Evolutionary conservation across 2,888 invertebrate species (phyloP), one percentile per base, ranked within the genome.

Genomic region (Hemistola chrysoprasaria): DNA sequence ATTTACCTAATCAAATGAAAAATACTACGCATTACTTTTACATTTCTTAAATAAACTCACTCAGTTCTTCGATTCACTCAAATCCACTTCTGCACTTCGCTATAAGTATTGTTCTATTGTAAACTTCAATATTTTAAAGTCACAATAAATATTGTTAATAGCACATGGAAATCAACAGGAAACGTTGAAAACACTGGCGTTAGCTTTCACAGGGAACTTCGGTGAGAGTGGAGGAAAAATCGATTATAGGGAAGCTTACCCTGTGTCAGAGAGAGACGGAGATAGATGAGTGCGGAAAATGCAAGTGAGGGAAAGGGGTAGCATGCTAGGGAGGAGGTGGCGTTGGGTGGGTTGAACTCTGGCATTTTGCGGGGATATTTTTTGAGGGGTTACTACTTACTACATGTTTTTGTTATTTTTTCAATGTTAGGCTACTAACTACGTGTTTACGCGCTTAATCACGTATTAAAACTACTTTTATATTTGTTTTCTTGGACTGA

Each of bases 281-380:
- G 16, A 16, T 16, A 3, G 16, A n/a, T 9, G 26, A 3, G 37
- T 30, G 8, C 26, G 11, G 40, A 3, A 40, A 46, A 40, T 28
- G 49, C 4, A 35, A 0, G 40, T 51, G 39, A 1, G 43, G 38
- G 56, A 57, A 2, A 21, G 42, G 3, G 22, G 6, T 38, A 0
- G 47, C 3, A 9, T 8, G 55, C 53, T 44, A 49, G 56, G 49
- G 59, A 20, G 3, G 26, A 33, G 22, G 16, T 11, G n/a, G n/a
- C 31, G 22, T 8, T 35, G 24, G 25, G 29, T 11, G 31, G 40
- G 33, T 22, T 40, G 41, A 43, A 42, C 35, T 23, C 29, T 37
- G 38, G 36, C 33, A 40, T 51, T 52, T 24, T 27, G 41, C 46
- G 27, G 25, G 29, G 47, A 60, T 59, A 56, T 52, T 47, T 40